phyloP scores from a whole-genome alignment of 2,113 vertebrate genomes.

The Todiramphus saurophagus region DNA sequence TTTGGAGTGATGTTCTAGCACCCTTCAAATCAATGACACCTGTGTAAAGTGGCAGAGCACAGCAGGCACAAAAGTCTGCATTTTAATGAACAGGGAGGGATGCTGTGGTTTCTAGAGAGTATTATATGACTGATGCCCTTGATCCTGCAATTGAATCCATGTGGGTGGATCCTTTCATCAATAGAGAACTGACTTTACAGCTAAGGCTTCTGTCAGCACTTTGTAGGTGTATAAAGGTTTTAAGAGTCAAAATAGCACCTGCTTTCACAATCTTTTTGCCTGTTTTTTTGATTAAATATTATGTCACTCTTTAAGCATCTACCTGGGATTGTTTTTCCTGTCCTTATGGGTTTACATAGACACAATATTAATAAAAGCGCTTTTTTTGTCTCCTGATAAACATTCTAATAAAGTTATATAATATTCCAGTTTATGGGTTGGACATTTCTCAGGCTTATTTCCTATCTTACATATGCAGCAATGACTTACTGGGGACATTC shows the following conservation, averaged over 20 bases:
- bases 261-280: neutral
- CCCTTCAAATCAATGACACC: conserved; percentile 59
- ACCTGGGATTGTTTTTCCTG: neutral
- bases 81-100: conserved; percentile 56
- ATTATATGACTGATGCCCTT: conserved; percentile 60
- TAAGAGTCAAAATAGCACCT: conserved; percentile 56
- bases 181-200: conserved; percentile 1
- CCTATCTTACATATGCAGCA: neutral
- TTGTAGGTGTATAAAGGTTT: conserved; percentile 32
- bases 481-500: neutral
- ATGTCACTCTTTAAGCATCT: neutral
- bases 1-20: conserved; percentile 51
- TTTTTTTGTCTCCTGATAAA: neutral
- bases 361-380: neutral
- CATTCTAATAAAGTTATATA: neutral
- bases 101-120: conserved; percentile 42
- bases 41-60: conserved; percentile 48
- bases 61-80: conserved; percentile 40
- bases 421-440: neutral
- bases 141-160: conserved; percentile 65
- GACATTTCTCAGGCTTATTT: neutral
- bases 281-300: conserved; percentile 15
- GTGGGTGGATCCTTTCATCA: conserved; percentile 59
- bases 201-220: conserved; percentile 45
- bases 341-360: neutral